These are phyloP conservation scores for Monoplex corrugatus DNA, from an alignment of 2,888 invertebrate species.

Conservation along the genomic window DNA sequence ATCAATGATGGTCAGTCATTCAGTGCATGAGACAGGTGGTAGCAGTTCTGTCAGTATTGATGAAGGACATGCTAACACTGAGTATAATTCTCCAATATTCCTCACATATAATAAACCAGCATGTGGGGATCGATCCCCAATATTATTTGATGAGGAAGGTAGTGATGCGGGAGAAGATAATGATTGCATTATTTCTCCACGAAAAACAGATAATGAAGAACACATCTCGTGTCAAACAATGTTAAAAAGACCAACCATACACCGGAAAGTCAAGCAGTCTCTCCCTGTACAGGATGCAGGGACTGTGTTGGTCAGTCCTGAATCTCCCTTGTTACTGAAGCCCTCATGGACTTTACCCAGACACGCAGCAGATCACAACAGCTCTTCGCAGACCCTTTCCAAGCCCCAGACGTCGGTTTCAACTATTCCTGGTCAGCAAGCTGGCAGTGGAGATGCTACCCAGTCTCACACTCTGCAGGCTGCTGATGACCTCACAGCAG, in stretches of 20 bases:
- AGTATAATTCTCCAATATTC: background rate
- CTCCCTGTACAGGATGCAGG: background rate
- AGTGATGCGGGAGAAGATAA: background rate
- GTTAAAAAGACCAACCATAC: too few relatives aligned
- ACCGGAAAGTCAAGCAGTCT: background rate
- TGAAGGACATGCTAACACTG: background rate
- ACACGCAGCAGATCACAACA: background rate
- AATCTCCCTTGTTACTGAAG: background rate
- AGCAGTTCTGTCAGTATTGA: background rate
- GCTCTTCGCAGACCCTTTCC: too few relatives aligned
- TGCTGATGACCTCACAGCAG: too few relatives aligned
- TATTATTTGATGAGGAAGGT: conserved; percentile 31
- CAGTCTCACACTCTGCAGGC: too few relatives aligned
- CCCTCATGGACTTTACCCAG: background rate
- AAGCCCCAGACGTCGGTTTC: too few relatives aligned
- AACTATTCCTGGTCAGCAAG: too few relatives aligned
- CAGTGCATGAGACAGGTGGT: background rate
- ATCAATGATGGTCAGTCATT: background rate
- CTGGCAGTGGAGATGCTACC: too few relatives aligned
- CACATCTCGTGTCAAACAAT: too few relatives aligned
- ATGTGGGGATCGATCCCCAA: background rate
- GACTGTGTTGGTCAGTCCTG: background rate
- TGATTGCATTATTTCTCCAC: background rate
- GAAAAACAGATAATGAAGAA: too few relatives aligned
- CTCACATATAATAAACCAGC: background rate